Evolutionary conservation across 2,888 invertebrate genomes (phyloP), one percentile per base, ranked within the genome.

Genomic region (Sussaba pulchella): DNA sequence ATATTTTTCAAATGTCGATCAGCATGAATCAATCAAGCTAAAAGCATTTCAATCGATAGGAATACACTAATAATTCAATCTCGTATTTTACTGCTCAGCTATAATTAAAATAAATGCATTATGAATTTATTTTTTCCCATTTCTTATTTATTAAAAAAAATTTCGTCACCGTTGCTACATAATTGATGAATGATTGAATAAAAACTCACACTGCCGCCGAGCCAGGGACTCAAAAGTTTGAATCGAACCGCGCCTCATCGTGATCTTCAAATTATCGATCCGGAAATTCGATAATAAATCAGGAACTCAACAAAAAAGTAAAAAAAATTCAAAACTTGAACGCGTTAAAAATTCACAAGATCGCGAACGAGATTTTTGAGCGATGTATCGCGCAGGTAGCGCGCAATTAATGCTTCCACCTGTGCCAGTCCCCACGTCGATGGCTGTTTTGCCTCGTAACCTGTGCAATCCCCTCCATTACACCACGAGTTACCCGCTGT

Each of bases 221-320:
- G 88, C 91, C 84, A 89, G 88, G 69, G 88, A 87, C 82, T 88
- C 89, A 87, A 88, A 90, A 64, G 89, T 90, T 63, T 84, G 87
- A 26, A 91, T 86, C 43, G 91, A 91, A 52, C 91, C 91, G 77
- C 91, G 88, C 59, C 91, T 87, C 91, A 91, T 91, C 66, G 83
- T 84, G 31, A 57, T 74, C 10, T n/a, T 39, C n/a, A n/a, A n/a
- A 17, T 31, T 31, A 5, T 54, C 36, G 54, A 1, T 31, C n/a
- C n/a, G n/a, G n/a, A n/a, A 54, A 24, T 24, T 24, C 73, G 43
- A 64, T 39, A 31, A 31, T 31, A 31, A 43, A 43, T 8, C 12
- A 2, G 17, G 64, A 41, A 76, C 71, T 24, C 17, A 36, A 24
- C 67, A 50, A 61, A 24, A n/a, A n/a, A n/a, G n/a, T n/a, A n/a